Base-by-base conservation (phyloP, 30 jellyfish, hydroid and myxozoan species). In the Turritopsis rubra region DNA sequence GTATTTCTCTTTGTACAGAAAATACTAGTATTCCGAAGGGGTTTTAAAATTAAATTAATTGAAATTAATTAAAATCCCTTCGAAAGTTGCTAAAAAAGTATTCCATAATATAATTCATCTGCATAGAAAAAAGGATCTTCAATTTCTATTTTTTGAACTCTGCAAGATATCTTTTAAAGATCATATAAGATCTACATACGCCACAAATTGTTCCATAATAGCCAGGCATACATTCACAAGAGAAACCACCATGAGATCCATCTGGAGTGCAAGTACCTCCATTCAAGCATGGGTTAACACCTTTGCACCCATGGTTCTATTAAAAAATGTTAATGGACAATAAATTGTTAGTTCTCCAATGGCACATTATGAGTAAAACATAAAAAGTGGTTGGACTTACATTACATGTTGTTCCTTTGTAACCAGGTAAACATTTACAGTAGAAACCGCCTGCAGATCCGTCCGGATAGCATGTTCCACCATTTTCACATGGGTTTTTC, bases 401-500 rank as follows among this genome's bases (percentile, higher is more conserved):
- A 41, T 41, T 41, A 41, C 60, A 41, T 5, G 60, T 41, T 41
- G 85, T 29, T 20, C 96, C 96, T 22, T 81, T 75, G 89, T 75
- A 88, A 53, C 96, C 96, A 18, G 54, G 66, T 83, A 78, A 81
- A 90, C 96, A 88, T 28, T 83, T 87, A 52, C 96, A 88, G 17
- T 72, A 26, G 85, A 88, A 88, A 79, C 83, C 81, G 22, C 84
- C 84, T 3, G 91, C 96, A 70, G 83, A 90, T 52, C 84, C 88
- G 0, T 90, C 96, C 1, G 91, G 91, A 0, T 78, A 75, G 52
- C 96, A 88, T 52, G 52, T 77, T 52, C 96, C 96, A 8, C 73
- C 86, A 28, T 83, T 88, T 68, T 88, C 91, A 70, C 96, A 88
- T n/a, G 96, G 96, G 68, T 88, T 86, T 73, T 88, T 88, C 21